Conservation (phyloP, 35 echinoderm and acorn worm species). For the Lytechinus variegatus region DNA sequence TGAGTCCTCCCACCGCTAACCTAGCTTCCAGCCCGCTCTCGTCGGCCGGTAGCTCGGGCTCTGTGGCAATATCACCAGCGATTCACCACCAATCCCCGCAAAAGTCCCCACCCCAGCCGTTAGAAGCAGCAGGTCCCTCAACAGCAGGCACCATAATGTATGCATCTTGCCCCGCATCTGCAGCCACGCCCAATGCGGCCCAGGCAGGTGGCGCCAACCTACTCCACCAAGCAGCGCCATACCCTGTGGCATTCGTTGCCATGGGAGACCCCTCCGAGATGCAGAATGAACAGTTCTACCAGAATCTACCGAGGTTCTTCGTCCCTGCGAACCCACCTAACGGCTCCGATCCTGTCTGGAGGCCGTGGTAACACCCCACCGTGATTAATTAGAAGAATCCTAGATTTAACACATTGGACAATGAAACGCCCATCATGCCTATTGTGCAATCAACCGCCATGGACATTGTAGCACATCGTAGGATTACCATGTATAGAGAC, state of each 20-base stretch:
- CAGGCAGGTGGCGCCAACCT: background rate
- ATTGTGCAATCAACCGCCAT: background rate
- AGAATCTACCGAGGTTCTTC: constrained; percentile 32
- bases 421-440: background rate
- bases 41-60: constrained; percentile 9
- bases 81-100: background rate
- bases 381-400: background rate
- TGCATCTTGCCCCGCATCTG: constrained; percentile 39
- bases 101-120: background rate
- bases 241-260: constrained; percentile 22
- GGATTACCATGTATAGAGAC: too few relatives aligned
- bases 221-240: background rate
- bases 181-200: constrained; percentile 7
- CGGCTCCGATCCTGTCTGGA: constrained; percentile 41
- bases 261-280: constrained; percentile 35
- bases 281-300: constrained; percentile 20
- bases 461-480: too few relatives aligned
- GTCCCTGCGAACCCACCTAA: constrained; percentile 52
- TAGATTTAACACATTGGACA: background rate
- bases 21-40: background rate
- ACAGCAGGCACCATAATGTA: constrained; percentile 2
- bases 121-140: background rate
- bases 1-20: constrained; percentile 36
- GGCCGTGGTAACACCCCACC: constrained; percentile 41
- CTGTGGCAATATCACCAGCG: constrained; percentile 32